Percentiles rank a stretch among this genome's conserved stretches.
Conservation (phyloP, 2,113 vertebrate genomes). For the Coturnix japonica region DNA sequence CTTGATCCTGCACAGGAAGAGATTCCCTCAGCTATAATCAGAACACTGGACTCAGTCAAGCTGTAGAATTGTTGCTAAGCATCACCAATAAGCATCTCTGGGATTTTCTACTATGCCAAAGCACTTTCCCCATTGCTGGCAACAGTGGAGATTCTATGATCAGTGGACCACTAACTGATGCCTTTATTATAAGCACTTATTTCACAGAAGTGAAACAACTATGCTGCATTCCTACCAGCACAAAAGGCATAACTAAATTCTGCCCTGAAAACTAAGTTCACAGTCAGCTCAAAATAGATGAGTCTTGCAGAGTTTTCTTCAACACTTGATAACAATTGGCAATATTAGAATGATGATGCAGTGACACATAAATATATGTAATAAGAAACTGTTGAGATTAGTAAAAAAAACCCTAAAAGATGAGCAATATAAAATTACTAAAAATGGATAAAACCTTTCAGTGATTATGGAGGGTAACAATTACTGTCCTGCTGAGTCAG, state of each 20-base stretch:
- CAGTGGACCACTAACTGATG: background rate
- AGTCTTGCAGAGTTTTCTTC: background rate
- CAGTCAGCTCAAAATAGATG: background rate
- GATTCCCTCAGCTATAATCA: background rate
- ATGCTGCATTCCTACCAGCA: background rate
- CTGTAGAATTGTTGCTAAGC: background rate
- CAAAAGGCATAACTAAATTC: background rate
- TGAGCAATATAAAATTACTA: background rate
- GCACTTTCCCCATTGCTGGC: background rate
- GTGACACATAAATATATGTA: background rate
- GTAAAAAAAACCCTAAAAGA: background rate
- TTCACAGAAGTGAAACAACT: background rate
- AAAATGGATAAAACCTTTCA: background rate
- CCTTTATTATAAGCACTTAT: background rate
- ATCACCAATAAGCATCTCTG: background rate
- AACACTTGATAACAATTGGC: background rate
- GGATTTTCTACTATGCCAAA: background rate
- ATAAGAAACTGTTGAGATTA: background rate
- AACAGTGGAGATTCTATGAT: background rate
- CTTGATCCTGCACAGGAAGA: background rate
- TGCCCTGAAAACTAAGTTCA: background rate
- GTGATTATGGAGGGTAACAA: background rate
- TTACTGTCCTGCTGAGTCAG: conserved; percentile 2
- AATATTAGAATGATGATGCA: background rate
- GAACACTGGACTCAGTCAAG: background rate